A percentile compares a stretch with the other conserved stretches of the same genome.
phyloP scores from a whole-genome alignment of 2,888 invertebrate genomes.

The Tinea pellionella region DNA sequence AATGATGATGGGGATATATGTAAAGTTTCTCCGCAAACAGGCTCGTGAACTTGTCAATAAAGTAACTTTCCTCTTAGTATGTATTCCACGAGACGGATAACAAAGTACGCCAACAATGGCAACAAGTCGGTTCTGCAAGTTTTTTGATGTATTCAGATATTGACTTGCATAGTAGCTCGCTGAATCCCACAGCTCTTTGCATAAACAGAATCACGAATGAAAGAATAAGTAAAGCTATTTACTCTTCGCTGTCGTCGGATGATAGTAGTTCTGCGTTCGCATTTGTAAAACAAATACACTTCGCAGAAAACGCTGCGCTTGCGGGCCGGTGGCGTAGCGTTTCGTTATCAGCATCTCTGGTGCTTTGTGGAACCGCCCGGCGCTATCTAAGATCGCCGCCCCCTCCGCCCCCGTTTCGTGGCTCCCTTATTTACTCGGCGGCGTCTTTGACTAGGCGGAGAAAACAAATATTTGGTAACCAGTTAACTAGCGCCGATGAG shows the following conservation, averaged over 20 bases:
- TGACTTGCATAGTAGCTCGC: constrained; percentile 7
- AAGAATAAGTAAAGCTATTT: not conserved
- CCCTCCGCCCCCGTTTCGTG: constrained; percentile 30
- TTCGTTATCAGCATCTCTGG: constrained; percentile 44
- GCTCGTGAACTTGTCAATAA: constrained; percentile 47
- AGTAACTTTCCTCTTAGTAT: constrained; percentile 48
- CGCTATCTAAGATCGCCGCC: constrained; percentile 44
- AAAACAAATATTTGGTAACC: constrained; percentile 58
- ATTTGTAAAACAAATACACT: constrained; percentile 34
- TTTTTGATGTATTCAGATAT: constrained; percentile 23
- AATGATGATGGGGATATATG: not conserved
- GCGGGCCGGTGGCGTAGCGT: constrained; percentile 26
- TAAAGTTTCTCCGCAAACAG: constrained; percentile 22
- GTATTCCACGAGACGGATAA: constrained; percentile 46
- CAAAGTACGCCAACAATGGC: constrained; percentile 22
- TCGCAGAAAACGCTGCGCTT: constrained; percentile 30
- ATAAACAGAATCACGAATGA: constrained; percentile 7
- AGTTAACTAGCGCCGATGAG: constrained; percentile 59
- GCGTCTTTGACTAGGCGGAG: constrained; percentile 53
- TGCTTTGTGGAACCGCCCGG: constrained; percentile 38
- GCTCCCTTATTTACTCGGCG: constrained; percentile 49
- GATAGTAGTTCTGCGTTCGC: constrained; percentile 9
- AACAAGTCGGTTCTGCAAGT: constrained; percentile 20
- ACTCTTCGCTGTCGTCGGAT: not conserved
- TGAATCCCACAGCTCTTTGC: not conserved